Evolutionary conservation across 2,888 invertebrate genomes (phyloP).

Genomic region (Apodemia mormo): DNA sequence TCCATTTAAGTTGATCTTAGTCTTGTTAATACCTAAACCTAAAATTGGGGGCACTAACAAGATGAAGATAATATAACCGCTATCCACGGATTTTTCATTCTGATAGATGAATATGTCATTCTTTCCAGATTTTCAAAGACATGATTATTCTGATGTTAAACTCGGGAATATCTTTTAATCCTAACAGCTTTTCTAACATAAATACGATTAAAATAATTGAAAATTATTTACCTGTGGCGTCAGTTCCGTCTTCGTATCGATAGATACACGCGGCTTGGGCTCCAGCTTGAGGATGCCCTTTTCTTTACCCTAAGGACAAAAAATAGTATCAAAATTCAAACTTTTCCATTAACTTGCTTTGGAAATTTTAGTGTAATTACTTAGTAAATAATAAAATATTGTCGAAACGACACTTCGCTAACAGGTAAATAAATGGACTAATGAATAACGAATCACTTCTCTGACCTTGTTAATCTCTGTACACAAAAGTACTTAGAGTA

Average conservation of each 20-base stretch:
- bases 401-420: background rate
- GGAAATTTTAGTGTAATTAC: no score
- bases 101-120: no score
- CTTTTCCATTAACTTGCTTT: slow-evolving; percentile 15
- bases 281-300: slow-evolving; percentile 69
- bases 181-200: no score
- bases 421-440: slow-evolving; percentile 12
- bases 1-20: no score
- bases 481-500: background rate
- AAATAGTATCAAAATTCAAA: no score
- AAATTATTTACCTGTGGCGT: slow-evolving; percentile 58
- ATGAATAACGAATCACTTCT: background rate
- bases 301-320: slow-evolving; percentile 56
- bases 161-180: no score
- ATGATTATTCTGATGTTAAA: no score
- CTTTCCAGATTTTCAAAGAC: no score
- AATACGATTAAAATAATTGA: background rate
- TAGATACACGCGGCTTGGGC: slow-evolving; percentile 52
- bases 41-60: no score
- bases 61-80: no score
- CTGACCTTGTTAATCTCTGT: slow-evolving; percentile 3
- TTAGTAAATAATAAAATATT: background rate
- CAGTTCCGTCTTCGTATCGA: slow-evolving; percentile 57
- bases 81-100: no score
- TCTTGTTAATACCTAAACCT: no score